Conservation (phyloP, 2,888 invertebrate genomes). For the Tipula helvola region DNA sequence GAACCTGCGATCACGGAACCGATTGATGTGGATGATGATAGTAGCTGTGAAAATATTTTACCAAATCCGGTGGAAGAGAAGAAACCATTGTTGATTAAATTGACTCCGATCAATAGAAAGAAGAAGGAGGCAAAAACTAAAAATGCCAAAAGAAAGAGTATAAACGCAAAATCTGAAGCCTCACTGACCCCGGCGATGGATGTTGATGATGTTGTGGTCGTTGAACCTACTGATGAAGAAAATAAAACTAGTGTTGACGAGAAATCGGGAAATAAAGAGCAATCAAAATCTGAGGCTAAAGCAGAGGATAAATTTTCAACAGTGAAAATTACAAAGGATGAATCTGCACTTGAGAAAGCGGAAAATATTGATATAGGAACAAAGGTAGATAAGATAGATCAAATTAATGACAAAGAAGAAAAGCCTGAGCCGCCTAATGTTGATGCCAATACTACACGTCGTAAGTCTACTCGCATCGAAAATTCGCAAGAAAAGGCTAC, state of each 20-base stretch:
- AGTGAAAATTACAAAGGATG: neutral
- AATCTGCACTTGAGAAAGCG: neutral
- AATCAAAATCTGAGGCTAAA: neutral
- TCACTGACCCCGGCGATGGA: neutral
- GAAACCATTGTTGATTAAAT: neutral
- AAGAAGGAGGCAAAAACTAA: neutral
- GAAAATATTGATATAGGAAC: neutral
- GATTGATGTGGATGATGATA: neutral
- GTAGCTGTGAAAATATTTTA: neutral
- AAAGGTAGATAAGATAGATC: neutral
- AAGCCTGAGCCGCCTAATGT: neutral
- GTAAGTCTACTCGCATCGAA: neutral
- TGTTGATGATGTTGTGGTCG: neutral
- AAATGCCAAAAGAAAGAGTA: neutral
- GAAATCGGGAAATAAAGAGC: neutral
- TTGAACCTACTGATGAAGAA: neutral
- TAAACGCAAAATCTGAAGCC: neutral
- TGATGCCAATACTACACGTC: neutral
- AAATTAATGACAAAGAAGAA: neutral
- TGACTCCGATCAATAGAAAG: neutral
- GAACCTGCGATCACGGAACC: neutral
- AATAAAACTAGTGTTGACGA: neutral
- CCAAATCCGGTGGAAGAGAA: neutral
- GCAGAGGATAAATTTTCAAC: neutral
- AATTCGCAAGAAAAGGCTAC: neutral